Conservation (phyloP, 2,797 vertebrate species). For the Lepidocolaptes lacrymiger region DNA sequence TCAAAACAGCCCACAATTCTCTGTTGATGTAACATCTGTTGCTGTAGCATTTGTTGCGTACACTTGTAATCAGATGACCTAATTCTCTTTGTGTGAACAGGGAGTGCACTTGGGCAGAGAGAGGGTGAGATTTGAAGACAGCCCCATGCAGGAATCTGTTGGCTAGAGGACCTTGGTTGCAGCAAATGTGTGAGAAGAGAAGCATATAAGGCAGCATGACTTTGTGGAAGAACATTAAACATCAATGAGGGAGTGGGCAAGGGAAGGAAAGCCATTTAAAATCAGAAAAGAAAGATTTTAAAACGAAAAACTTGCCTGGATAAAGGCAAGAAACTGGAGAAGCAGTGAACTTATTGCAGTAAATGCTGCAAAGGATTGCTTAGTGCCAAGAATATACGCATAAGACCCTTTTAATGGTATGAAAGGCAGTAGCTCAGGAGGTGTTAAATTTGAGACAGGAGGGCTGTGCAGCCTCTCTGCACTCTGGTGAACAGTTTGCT, state of each 20-base stretch:
- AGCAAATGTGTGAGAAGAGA: neutral
- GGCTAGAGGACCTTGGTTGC: neutral
- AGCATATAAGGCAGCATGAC: neutral
- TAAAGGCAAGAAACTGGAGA: neutral
- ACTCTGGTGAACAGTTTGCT: neutral
- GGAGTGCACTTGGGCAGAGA: neutral
- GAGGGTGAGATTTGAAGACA: neutral
- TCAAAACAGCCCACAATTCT: neutral
- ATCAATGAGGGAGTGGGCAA: neutral
- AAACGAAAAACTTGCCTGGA: neutral
- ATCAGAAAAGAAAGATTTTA: neutral
- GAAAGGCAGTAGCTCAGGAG: neutral
- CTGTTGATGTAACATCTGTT: slow-evolving; percentile 10
- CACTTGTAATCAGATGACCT: neutral
- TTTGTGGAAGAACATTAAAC: neutral
- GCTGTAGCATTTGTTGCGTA: slow-evolving; percentile 21
- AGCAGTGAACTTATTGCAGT: neutral
- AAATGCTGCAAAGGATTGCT: neutral
- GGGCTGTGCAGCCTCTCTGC: neutral
- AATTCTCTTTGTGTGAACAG: slow-evolving; percentile 3
- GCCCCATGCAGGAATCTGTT: neutral
- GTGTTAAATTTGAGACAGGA: slow-evolving; percentile 5
- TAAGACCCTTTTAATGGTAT: neutral
- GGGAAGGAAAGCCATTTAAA: neutral
- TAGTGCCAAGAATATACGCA: neutral